Conservation (phyloP, 2,888 invertebrate genomes). For the Andrena praecox region DNA sequence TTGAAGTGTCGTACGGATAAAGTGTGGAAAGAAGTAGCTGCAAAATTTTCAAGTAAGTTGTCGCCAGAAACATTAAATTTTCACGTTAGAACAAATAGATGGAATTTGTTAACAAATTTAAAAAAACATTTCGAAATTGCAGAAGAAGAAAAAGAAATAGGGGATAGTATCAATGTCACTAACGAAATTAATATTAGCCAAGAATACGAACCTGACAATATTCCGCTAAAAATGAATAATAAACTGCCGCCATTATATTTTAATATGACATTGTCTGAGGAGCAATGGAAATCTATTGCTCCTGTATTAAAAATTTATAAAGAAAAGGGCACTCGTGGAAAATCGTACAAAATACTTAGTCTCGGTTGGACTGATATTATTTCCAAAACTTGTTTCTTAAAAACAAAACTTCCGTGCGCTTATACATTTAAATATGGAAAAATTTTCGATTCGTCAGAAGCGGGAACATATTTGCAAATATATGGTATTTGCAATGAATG, state of each 20-base stretch:
- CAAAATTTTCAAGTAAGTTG: not conserved
- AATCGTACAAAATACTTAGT: no score
- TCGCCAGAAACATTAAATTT: not conserved
- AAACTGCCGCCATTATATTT: not conserved
- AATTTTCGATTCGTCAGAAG: no score
- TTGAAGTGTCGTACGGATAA: not conserved
- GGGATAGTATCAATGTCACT: not conserved
- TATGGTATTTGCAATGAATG: no score
- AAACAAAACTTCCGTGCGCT: no score
- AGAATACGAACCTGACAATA: not conserved
- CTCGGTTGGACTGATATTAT: no score
- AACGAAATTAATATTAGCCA: not conserved
- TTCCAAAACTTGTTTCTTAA: no score
- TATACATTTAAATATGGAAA: no score
- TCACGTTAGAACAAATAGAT: not conserved
- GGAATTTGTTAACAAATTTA: not conserved
- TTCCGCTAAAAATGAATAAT: not conserved
- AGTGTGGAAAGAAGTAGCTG: not conserved
- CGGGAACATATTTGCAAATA: no score
- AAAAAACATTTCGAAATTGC: not conserved
- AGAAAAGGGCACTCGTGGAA: no score
- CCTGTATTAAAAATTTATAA: no score
- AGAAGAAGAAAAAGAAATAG: not conserved
- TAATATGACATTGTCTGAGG: no score
- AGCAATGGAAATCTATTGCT: no score